Base-by-base conservation (phyloP, 2,888 invertebrate species). In the Tortricodes alternella region DNA sequence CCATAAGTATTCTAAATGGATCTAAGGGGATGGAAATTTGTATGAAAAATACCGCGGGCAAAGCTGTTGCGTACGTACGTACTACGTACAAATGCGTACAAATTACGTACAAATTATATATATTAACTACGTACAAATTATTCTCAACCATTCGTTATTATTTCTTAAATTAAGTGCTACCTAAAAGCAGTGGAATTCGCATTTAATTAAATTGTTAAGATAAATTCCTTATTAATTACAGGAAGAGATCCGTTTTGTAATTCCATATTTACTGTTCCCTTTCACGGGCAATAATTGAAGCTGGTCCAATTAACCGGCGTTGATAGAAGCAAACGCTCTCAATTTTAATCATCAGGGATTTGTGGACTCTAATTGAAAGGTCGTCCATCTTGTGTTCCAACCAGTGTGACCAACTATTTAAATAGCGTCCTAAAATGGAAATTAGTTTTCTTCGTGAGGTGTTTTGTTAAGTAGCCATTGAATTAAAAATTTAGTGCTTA, bases 351-450 rank as follows among this genome's bases (percentile, higher is more conserved):
- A 71, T 68, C 38, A 55, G 63, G 72, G 72, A 71, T 71, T 71
- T 66, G 61, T 15, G 59, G 58, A 65, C 60, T 63, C 70, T 71
- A 71, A 71, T 71, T 70, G 70, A 71, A 70, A 68, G 72, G 71
- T 65, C 64, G 64, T 51, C 34, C 55, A 37, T 48, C 48, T 48
- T 7, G 53, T 43, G 59, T 65, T 60, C 61, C 61, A 50, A 29
- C 44, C 32, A 19, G 21, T 46, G 34, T 34, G 32, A 32, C 23
- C 9, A 19, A 27, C 27, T 27, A 29, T 19, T 49, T 19, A 9
- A 38, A 38, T 38, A 27, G 8, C 15, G 18, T 4, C 37, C n/a
- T 46, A 4, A 34, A 5, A n/a, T 21, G 1, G 43, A 16, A 23
- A 34, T 18, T 48, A 7, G 9, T 48, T 35, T 23, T 34, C 13